phyloP scores from a whole-genome alignment of 1,140 invertebrate species.

The Diorhabda elongata region DNA sequence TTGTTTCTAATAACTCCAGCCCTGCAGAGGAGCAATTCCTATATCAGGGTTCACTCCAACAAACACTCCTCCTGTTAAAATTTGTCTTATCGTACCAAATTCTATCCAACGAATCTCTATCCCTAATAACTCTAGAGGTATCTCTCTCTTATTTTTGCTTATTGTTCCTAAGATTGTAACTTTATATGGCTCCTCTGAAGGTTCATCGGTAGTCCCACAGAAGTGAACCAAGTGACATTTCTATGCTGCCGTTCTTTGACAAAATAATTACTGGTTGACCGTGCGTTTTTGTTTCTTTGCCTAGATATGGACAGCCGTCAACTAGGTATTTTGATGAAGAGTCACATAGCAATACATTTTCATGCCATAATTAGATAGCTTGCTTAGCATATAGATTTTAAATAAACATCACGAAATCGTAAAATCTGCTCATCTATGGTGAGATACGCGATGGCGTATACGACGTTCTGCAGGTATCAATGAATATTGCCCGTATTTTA shows the following conservation, averaged over 20 bases:
- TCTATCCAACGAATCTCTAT: too few relatives aligned
- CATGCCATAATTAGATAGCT: constrained; percentile 18
- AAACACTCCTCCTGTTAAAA: too few relatives aligned
- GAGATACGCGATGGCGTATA: constrained; percentile 29
- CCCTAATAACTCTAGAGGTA: background rate
- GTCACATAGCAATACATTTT: background rate
- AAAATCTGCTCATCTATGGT: constrained; percentile 26
- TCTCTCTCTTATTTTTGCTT: background rate
- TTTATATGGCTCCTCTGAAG: background rate
- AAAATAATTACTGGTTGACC: background rate
- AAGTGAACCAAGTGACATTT: background rate
- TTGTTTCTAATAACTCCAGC: background rate
- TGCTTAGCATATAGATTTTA: background rate
- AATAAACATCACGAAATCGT: background rate
- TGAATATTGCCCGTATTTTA: constrained; percentile 43
- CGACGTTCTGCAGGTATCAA: constrained; percentile 29
- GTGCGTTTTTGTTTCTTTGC: background rate
- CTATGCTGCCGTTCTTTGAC: background rate
- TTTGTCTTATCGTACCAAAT: too few relatives aligned
- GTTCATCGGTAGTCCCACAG: background rate
- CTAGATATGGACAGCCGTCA: background rate
- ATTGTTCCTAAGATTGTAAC: background rate
- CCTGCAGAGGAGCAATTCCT: too few relatives aligned
- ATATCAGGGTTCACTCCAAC: too few relatives aligned
- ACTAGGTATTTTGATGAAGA: background rate